Percentiles rank a stretch among this genome's conserved stretches.
Evolutionary conservation across 2,113 vertebrate species (phyloP).

Genomic region (Barbus barbus): DNA sequence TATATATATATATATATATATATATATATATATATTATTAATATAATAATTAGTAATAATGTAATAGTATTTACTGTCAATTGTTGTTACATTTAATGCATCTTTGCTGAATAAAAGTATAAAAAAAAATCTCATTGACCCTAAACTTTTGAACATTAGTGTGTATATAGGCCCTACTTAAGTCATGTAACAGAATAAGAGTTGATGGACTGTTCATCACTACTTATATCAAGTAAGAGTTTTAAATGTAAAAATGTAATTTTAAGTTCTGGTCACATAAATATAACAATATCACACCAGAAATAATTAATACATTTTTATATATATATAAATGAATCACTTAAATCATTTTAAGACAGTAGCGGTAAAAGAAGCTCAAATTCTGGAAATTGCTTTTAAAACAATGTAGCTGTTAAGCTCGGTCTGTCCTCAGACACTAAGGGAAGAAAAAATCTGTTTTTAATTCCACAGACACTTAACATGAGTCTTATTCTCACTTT

Average conservation of each 20-base stretch:
- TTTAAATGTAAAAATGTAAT: not conserved
- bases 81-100: too few species aligned
- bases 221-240: not conserved
- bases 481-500: slow-evolving; percentile 67
- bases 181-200: not conserved
- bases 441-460: slow-evolving; percentile 60
- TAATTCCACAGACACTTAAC: slow-evolving; percentile 68
- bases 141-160: not conserved
- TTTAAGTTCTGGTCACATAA: not conserved
- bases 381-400: slow-evolving; percentile 1
- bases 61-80: too few species aligned
- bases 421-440: slow-evolving; percentile 29
- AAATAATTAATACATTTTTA: not conserved
- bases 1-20: too few species aligned
- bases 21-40: too few species aligned
- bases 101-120: too few species aligned
- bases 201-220: not conserved
- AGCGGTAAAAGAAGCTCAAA: not conserved
- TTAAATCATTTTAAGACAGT: not conserved
- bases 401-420: slow-evolving; percentile 42
- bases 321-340: too few species aligned
- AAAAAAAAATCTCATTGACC: not conserved
- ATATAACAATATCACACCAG: not conserved
- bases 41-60: too few species aligned
- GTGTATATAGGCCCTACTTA: not conserved